Evolutionary conservation across 2,888 invertebrate species (phyloP), one percentile per base, ranked within the genome.

Genomic region (Seladonia tumulorum): DNA sequence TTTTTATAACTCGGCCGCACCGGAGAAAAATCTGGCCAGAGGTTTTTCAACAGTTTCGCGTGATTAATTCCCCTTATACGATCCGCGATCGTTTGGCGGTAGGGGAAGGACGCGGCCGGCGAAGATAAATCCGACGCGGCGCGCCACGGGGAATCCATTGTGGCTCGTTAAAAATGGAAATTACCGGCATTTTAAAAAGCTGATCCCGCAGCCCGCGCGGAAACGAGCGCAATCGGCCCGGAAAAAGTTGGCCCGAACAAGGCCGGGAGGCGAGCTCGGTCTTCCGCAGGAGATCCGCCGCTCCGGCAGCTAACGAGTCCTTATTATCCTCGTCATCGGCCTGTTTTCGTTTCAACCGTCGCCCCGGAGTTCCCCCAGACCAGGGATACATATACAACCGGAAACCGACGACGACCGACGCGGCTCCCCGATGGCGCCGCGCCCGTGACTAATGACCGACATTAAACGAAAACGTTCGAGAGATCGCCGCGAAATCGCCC

Each of bases 291-390:
- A 57, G 57, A 79, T 81, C 68, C 68, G 68, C 39, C 22, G 57
- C 63, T 16, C 63, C 76, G 73, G 35, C 72, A 57, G 63, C 81
- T 90, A 90, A 89, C 88, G 88, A 89, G 86, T 76, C 79, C 84
- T 91, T 88, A 91, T 91, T 90, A 91, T 90, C 88, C 81, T 78
- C 79, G 82, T 88, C 88, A 89, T 90, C 79, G 76, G 47, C 47
- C 49, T 63, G 49, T 79, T 79, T 90, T 90, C 77, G 76, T 82
- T 83, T 81, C 79, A 60, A 25, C 45, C 29, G 63, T 8, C 18
- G 63, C 29, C 7, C 16, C 8, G 18, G 63, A 63, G 29, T 63
- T 63, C 3, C 63, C 18, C 7, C 7, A 7, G 16, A 63, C 18
- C 63, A 35, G 29, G 29, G 29, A 63, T 63, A 63, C 63, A 63